Conservation (phyloP, 2,113 vertebrate genomes). For the Prolemur simus region DNA sequence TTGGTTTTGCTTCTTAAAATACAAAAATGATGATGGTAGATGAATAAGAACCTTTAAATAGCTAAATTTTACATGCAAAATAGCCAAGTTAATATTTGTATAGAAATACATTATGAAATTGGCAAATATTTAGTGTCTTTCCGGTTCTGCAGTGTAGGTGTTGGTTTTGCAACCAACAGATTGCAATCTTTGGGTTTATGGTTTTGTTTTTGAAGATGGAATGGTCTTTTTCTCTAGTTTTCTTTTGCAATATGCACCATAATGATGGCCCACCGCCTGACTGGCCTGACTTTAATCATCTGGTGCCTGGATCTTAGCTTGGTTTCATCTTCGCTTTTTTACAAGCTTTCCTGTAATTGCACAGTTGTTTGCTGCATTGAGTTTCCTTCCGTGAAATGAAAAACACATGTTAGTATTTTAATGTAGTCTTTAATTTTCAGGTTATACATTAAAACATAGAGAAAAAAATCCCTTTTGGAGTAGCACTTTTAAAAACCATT, state of each 20-base stretch:
- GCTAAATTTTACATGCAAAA: conserved; percentile 2
- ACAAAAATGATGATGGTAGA: background rate
- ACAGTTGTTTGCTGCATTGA: conserved; percentile 71
- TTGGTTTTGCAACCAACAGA: background rate
- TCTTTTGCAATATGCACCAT: conserved; percentile 78
- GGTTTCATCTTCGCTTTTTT: conserved; percentile 75
- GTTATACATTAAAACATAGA: conserved; percentile 41
- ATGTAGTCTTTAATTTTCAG: conserved; percentile 58
- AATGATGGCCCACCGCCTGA: conserved; percentile 80
- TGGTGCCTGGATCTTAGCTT: conserved; percentile 70
- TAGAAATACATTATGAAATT: conserved; percentile 24
- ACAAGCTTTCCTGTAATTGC: conserved; percentile 73
- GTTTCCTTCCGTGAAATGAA: conserved; percentile 72
- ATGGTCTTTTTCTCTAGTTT: conserved; percentile 77
- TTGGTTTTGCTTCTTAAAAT: conserved; percentile 52
- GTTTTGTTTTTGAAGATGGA: conserved; percentile 72
- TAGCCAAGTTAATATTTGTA: conserved; percentile 40
- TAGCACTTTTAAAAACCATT: conserved; percentile 36
- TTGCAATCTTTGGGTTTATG: conserved; percentile 60
- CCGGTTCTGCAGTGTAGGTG: background rate
- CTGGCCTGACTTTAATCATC: conserved; percentile 81
- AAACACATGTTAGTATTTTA: conserved; percentile 55
- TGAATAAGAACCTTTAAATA: conserved; percentile 2
- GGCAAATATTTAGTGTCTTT: background rate
- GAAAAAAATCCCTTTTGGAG: conserved; percentile 44